Base-by-base conservation (phyloP, 1,140 invertebrate species). In the honey bee (Apis mellifera) region DNA sequence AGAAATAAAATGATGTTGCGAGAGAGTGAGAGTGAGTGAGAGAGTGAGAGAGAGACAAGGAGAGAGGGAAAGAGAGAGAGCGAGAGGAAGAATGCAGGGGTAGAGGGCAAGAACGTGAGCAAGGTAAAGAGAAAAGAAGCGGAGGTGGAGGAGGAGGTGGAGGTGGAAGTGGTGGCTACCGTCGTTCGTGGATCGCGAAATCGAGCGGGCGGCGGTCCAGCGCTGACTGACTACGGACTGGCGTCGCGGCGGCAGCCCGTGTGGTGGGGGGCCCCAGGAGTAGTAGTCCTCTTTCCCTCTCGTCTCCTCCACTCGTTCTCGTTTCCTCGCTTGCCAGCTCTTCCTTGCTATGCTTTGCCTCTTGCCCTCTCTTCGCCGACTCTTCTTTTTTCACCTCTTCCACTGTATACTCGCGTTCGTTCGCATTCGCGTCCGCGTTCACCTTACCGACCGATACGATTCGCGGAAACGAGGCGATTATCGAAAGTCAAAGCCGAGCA, bases 201-300 rank as follows among this genome's bases (percentile, higher is more conserved):
- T 90, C 82, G 91, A 93, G 92, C 93, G 93, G 92, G 92, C 92
- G 93, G 93, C 93, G 93, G 93, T 94, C 93, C 93, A 94, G 93
- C 93, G 92, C 93, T 94, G 93, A 94, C 93, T 94, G 93, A 94
- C 90, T 94, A 91, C 90, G 86, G 91, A 92, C 91, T 93, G 89
- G 91, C 92, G 92, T 93, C 92, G 91, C 92, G 91, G 90, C 92
- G 90, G 90, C 90, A 89, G 91, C 87, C 86, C 91, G 90, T 90
- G 87, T 92, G 90, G 93, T 92, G 92, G 93, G 92, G 85, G 92
- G 91, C 86, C 85, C 82, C 90, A 89, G 89, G 85, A 89, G 89
- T 86, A 86, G 89, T 86, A 80, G 84, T 88, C 88, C 90, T 88
- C 88, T 88, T 82, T 84, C 83, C 82, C 80, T 84, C 84, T 69